Base-by-base conservation (phyloP, 2,888 invertebrate species). In the Argynnis bischoffii region DNA sequence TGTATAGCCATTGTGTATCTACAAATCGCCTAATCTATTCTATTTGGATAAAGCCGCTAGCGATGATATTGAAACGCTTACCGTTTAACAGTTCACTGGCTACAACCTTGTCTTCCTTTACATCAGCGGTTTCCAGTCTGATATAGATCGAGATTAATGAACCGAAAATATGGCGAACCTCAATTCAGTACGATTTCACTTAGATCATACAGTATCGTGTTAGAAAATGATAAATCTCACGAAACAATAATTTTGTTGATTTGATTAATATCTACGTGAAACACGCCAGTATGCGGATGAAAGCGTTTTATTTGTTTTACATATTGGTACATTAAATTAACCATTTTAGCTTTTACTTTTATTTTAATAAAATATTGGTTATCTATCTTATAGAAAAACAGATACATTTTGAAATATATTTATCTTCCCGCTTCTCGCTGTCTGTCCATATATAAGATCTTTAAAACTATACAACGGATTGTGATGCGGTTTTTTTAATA, bases 51-150 rank as follows among this genome's bases (percentile, higher is more conserved):
- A 71, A 69, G 60, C 68, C 73, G 69, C 73, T 76, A 75, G 74
- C 75, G 72, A 77, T 84, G 80, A 80, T 85, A 84, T 82, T 82
- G 80, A 83, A 86, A 79, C 78, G 77, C 78, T 83, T 81, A 78
- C 80, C 80, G 79, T 77, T 85, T 84, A 85, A 87, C 86, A 87
- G 86, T 86, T 78, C 82, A 77, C 74, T 87, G 81, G 72, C 71
- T 86, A 75, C 78, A 87, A 85, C 89, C 89, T 90, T 88, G 90
- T 82, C 82, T 86, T 83, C 82, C 76, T 86, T 87, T 84, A 79
- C 77, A 79, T 77, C 74, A 77, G 73, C 75, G 74, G 78, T 85
- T 86, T 88, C 87, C 82, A 87, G 83, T 82, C 81, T 83, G 83
- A 76, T 80, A 83, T 81, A 83, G 81, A 82, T 81, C 78, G 78